Conservation (phyloP, 1,140 invertebrate species). For the Heliconius nattereri region DNA sequence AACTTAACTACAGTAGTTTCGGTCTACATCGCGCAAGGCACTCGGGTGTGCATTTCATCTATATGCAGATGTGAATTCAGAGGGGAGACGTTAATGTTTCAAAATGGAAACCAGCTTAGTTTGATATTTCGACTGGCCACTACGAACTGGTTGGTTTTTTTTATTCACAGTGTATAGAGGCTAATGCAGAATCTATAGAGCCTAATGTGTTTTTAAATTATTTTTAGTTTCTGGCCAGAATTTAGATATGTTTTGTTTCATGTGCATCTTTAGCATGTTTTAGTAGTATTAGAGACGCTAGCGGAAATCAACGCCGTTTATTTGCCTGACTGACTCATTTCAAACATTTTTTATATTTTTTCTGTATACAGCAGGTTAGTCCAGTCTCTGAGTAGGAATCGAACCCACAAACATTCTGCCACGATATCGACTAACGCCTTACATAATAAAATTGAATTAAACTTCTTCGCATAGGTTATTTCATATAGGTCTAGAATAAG, state of each 20-base stretch:
- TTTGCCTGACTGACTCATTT: background rate
- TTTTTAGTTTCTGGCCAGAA: background rate
- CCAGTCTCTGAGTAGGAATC: no score
- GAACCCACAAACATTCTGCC: no score
- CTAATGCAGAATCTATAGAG: background rate
- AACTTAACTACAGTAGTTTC: background rate
- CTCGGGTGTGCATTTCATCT: background rate
- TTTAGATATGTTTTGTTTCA: background rate
- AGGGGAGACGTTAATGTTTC: conserved; percentile 18
- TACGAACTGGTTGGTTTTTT: background rate
- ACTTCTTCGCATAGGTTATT: no score
- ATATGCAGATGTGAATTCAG: conserved; percentile 17
- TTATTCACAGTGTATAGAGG: background rate
- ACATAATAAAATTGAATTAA: no score
- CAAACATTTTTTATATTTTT: no score
- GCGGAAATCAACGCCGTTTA: background rate
- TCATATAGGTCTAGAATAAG: background rate
- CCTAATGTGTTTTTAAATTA: conserved; percentile 6
- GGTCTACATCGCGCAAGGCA: conserved; percentile 1
- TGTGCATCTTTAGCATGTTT: no score
- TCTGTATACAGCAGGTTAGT: no score
- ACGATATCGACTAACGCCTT: no score
- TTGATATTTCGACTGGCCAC: conserved; percentile 12
- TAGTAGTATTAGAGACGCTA: background rate
- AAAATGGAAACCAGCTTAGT: conserved; percentile 18